Base-by-base conservation (phyloP, 2,113 vertebrate genomes). In the Henicopernis longicauda region DNA sequence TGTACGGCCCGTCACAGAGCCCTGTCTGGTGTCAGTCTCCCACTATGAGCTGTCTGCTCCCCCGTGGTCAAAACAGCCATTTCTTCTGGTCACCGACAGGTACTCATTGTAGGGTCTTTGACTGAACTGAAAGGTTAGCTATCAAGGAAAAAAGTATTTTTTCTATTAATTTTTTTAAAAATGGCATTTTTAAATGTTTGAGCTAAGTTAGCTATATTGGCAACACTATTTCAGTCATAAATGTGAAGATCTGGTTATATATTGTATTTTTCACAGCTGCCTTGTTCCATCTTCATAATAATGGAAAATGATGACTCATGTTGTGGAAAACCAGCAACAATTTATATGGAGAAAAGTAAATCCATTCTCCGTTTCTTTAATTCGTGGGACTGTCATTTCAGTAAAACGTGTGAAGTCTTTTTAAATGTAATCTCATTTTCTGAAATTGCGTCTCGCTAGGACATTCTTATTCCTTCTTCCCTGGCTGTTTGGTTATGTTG, bases 51-150 rank as follows among this genome's bases (percentile, higher is more conserved):
- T 5, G 15, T 4, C 66, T 25, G 72, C n/a, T 15, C 17, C 45
- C 45, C 45, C 17, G 2, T 2, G 5, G 16, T 45, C 57, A 5
- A 9, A 21, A 0, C 34, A 32, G 61, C 42, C 34, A 0, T 1
- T 19, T 7, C 45, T 21, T 20, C 32, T 42, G 49, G 15, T 14
- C 59, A 20, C 55, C 7, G 3, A 4, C 32, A 5, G 4, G 19
- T 6, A 1, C 3, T 2, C 8, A 0, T 5, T 16, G 23, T 0
- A 4, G n/a, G 20, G 22, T 6, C 32, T 36, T 29, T 70, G 16
- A 0, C 47, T 29, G 40, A 6, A 15, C 20, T 3, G 11, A 55
- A 42, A 10, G 10, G 18, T 23, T 13, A 40, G 13, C 40, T 2
- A 10, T 1, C 7, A 7, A 62, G 57, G 18, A 8, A 54, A 80